phyloP scores from a whole-genome alignment of 2,888 invertebrate species.

The Eupithecia vulgata region DNA sequence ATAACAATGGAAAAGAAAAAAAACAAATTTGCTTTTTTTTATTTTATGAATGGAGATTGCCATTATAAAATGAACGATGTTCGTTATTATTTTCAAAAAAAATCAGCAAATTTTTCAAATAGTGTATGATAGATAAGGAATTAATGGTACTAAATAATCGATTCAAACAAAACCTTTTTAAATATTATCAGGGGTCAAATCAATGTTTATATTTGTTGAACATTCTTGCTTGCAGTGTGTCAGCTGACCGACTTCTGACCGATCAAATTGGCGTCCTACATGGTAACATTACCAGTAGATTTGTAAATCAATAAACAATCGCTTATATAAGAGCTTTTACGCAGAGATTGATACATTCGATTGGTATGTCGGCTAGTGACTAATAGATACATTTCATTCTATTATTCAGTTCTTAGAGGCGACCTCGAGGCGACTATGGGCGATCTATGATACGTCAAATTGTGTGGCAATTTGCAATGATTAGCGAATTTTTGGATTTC shows the following conservation, averaged over 20 bases:
- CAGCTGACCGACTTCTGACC: conserved; percentile 3
- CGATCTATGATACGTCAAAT: not conserved
- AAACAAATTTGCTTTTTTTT: too few species aligned
- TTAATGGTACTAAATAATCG: not conserved
- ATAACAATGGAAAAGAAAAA: too few species aligned
- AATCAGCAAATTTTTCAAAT: too few species aligned
- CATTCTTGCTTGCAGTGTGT: conserved; percentile 1
- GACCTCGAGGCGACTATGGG: not conserved
- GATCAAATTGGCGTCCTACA: not conserved
- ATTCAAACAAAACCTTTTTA: too few species aligned
- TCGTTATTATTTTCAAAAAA: too few species aligned
- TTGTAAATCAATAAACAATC: not conserved
- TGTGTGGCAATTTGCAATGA: too few species aligned
- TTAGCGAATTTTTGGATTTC: too few species aligned
- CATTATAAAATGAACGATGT: too few species aligned
- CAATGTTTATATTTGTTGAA: not conserved
- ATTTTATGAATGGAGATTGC: too few species aligned
- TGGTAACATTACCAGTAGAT: not conserved
- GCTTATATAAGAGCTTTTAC: not conserved
- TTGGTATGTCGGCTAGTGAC: conserved; percentile 1
- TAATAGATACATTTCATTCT: not conserved
- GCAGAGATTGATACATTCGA: not conserved
- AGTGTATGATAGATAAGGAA: not conserved
- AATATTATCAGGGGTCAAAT: not conserved
- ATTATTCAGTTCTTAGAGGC: not conserved